phyloP scores from a whole-genome alignment of 2,888 invertebrate genomes.

The Stenotaenia linearis region DNA sequence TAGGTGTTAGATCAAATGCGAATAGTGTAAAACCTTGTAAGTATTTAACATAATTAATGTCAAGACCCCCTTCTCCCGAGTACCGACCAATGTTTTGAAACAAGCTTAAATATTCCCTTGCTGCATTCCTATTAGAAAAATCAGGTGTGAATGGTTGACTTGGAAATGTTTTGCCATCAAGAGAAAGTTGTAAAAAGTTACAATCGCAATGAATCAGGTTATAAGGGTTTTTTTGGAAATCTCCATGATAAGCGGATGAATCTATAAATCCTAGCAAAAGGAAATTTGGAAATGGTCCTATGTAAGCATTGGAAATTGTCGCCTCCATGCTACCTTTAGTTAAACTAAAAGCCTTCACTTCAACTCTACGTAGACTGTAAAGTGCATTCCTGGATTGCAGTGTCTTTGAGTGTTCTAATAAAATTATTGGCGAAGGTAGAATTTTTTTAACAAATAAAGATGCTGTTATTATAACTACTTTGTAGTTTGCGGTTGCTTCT shows the following conservation, averaged over 20 bases:
- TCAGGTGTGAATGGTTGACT: neutral
- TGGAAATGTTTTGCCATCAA: neutral
- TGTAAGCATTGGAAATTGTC: neutral
- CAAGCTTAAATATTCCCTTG: neutral
- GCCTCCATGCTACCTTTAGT: neutral
- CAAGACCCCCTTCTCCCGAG: neutral
- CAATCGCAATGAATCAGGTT: too few species aligned
- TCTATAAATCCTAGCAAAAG: neutral
- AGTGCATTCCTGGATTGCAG: too few species aligned
- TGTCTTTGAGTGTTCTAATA: too few species aligned
- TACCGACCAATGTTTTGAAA: neutral
- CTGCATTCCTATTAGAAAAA: neutral
- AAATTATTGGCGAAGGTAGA: too few species aligned
- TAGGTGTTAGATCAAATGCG: neutral
- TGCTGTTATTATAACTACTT: too few species aligned
- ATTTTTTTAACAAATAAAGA: too few species aligned
- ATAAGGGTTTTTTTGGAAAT: too few species aligned
- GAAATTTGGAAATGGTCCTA: neutral
- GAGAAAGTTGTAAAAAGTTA: too few species aligned
- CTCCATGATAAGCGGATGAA: too few species aligned
- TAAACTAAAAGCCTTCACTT: too few species aligned
- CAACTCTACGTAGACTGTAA: too few species aligned
- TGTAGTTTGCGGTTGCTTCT: too few species aligned
- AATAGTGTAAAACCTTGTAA: neutral
- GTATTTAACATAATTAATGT: neutral